These are phyloP conservation scores for Idaea biselata DNA, from an alignment of 2,888 invertebrate genomes.

Conservation along the genomic window DNA sequence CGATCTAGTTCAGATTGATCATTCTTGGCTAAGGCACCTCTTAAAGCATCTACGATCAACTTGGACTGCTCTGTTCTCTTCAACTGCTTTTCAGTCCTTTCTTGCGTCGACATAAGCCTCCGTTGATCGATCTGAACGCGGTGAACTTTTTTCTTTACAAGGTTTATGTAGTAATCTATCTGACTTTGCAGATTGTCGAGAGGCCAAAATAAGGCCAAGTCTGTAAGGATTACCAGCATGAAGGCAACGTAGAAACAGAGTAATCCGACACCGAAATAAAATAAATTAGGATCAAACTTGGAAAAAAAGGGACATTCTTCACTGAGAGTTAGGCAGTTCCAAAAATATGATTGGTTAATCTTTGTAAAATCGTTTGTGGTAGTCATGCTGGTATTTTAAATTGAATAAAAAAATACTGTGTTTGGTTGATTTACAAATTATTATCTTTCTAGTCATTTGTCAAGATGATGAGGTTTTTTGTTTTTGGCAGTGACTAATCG, in stretches of 20 bases:
- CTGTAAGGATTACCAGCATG: constrained; percentile 48
- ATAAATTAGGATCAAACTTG: constrained; percentile 48
- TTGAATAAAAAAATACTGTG: constrained; percentile 3
- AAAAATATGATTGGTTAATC: constrained; percentile 52
- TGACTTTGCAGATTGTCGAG: constrained; percentile 52
- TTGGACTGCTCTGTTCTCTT: constrained; percentile 46
- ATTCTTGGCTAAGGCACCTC: constrained; percentile 34
- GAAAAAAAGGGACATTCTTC: constrained; percentile 59
- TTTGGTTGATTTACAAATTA: constrained; percentile 13
- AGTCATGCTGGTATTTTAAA: constrained; percentile 36
- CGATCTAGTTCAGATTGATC: constrained; percentile 26
- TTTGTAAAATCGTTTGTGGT: constrained; percentile 21
- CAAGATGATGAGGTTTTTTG: neutral
- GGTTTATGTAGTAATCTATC: constrained; percentile 51
- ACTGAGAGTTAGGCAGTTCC: constrained; percentile 57
- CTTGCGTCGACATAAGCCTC: constrained; percentile 49
- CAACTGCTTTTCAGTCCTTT: constrained; percentile 54
- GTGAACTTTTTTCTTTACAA: constrained; percentile 53
- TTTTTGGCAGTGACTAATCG: neutral
- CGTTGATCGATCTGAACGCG: constrained; percentile 52
- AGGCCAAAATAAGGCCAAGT: constrained; percentile 61
- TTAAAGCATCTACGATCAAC: constrained; percentile 45
- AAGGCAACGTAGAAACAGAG: constrained; percentile 49
- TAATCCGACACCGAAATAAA: constrained; percentile 54
- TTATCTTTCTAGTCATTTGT: neutral